These are phyloP conservation scores for Dasysyrphus albostriatus DNA, from an alignment of 2,888 invertebrate genomes.

Conservation along the genomic window DNA sequence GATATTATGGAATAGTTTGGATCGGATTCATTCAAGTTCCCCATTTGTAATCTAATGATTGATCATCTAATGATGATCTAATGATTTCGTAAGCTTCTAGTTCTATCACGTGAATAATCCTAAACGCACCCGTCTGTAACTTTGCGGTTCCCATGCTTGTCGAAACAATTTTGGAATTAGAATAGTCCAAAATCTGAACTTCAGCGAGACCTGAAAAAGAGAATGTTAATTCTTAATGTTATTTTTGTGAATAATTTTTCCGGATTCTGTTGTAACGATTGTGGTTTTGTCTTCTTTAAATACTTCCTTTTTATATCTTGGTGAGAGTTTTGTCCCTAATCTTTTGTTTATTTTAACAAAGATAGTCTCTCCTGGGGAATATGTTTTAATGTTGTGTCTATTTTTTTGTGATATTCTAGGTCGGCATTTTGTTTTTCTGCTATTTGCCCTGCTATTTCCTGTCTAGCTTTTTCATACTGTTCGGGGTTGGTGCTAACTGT, in stretches of 20 bases:
- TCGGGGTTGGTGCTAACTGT: slow-evolving; percentile 26
- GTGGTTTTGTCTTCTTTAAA: slow-evolving; percentile 57
- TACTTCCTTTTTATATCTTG: slow-evolving; percentile 7
- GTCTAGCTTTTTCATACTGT: slow-evolving; percentile 16
- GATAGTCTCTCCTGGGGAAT: slow-evolving; percentile 38
- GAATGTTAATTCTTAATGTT: slow-evolving; percentile 35
- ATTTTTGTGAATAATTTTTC: slow-evolving; percentile 34
- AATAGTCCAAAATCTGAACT: slow-evolving; percentile 18
- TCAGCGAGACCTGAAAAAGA: slow-evolving; percentile 1
- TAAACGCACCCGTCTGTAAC: slow-evolving; percentile 3
- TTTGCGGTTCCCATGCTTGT: slow-evolving; percentile 8
- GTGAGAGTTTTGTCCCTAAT: slow-evolving; percentile 6
- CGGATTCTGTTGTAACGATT: slow-evolving; percentile 42
- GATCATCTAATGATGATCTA: too few species aligned
- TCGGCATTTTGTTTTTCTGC: not conserved
- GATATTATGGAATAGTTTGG: too few species aligned
- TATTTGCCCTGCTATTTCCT: too few species aligned
- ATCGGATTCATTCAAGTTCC: slow-evolving; percentile 11
- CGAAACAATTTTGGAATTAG: slow-evolving; percentile 21
- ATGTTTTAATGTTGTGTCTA: not conserved
- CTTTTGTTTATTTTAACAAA: slow-evolving; percentile 48
- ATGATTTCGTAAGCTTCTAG: not conserved
- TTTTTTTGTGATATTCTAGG: slow-evolving; percentile 18
- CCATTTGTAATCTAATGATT: not conserved
- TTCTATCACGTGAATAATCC: slow-evolving; percentile 3